phyloP scores from a whole-genome alignment of 2,888 invertebrate species.

The Sphecodes monilicornis region DNA sequence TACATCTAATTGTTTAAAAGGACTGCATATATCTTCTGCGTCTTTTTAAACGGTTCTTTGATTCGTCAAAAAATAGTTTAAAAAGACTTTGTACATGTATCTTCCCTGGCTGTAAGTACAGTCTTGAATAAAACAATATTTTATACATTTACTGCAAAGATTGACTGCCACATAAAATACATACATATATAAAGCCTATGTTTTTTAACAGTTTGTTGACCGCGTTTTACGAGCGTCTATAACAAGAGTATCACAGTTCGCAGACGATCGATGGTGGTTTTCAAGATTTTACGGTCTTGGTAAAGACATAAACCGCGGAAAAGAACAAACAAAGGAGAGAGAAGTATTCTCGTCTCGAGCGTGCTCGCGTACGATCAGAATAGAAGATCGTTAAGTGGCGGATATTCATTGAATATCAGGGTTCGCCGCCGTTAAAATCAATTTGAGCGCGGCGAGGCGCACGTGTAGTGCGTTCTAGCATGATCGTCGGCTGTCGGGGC shows the following conservation, averaged over 20 bases:
- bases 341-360: constrained; percentile 2
- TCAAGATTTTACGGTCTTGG: not conserved
- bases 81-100: too few relatives aligned
- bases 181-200: too few relatives aligned
- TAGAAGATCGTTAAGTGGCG: constrained; percentile 31
- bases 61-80: too few relatives aligned
- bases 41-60: too few relatives aligned
- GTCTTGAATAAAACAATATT: not conserved
- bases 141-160: not conserved
- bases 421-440: constrained; percentile 58
- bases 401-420: constrained; percentile 41
- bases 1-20: not conserved
- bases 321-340: not conserved
- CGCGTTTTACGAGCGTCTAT: not conserved
- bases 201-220: not conserved
- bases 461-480: constrained; percentile 32
- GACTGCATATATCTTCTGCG: not conserved
- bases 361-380: constrained; percentile 23
- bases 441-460: constrained; percentile 61
- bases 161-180: too few relatives aligned
- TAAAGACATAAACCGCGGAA: not conserved
- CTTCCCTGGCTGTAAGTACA: too few relatives aligned
- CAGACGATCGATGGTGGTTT: not conserved
- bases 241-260: not conserved
- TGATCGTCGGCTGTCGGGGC: constrained; percentile 25